These are phyloP conservation scores for Ametastegia equiseti DNA, from an alignment of 2,888 invertebrate species.

Conservation along the genomic window DNA sequence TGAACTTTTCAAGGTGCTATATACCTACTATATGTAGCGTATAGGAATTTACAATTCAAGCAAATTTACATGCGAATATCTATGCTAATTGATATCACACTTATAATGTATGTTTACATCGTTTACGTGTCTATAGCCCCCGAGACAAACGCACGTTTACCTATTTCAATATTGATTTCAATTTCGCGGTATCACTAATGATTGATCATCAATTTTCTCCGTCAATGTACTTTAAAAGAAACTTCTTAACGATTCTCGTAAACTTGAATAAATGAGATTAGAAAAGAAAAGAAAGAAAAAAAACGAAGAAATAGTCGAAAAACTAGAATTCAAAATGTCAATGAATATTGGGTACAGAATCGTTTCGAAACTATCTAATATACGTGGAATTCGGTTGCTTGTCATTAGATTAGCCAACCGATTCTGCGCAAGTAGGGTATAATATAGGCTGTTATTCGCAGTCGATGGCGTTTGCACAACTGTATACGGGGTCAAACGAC, in stretches of 20 bases:
- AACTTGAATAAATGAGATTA: too few species aligned
- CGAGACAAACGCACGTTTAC: too few species aligned
- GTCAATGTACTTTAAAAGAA: too few species aligned
- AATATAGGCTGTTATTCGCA: conserved; percentile 1
- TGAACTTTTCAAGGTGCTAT: conserved; percentile 10
- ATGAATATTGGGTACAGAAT: too few species aligned
- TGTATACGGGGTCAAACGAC: not conserved
- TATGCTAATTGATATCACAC: not conserved
- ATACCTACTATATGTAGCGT: not conserved
- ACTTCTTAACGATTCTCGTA: too few species aligned
- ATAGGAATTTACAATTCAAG: not conserved
- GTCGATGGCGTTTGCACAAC: conserved; percentile 20
- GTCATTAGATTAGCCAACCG: not conserved
- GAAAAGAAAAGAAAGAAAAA: not conserved
- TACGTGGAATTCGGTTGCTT: not conserved
- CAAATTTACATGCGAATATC: not conserved
- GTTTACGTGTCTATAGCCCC: not conserved
- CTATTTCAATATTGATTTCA: not conserved
- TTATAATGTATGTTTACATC: not conserved
- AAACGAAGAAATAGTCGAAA: not conserved
- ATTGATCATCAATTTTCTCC: too few species aligned
- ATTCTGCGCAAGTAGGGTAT: too few species aligned
- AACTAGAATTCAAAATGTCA: too few species aligned
- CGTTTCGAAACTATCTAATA: too few species aligned
- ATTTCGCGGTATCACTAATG: too few species aligned